These are phyloP conservation scores for Acipenser oxyrinchus DNA, from an alignment of 2,797 vertebrate genomes.

Conservation along the genomic window DNA sequence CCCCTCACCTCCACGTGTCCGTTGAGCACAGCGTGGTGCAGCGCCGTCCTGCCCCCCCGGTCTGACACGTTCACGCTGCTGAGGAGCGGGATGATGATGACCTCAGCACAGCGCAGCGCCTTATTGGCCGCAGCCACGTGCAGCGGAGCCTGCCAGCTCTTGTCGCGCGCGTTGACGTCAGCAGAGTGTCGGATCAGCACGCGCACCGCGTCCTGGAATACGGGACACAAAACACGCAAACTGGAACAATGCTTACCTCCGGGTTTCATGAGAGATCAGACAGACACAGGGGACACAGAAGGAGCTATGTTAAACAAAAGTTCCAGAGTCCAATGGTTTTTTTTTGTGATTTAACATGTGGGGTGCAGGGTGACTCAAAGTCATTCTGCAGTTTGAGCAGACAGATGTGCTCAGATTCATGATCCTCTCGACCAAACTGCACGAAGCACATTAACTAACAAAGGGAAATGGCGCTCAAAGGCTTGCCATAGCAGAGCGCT, in stretches of 20 bases:
- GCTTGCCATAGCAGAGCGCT: conserved; percentile 19
- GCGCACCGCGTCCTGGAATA: conserved; percentile 76
- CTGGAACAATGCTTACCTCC: too few relatives aligned
- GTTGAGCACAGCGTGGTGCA: conserved; percentile 90
- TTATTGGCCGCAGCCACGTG: conserved; percentile 89
- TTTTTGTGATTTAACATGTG: too few relatives aligned
- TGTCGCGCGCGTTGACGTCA: conserved; percentile 90
- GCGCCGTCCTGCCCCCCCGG: conserved; percentile 81
- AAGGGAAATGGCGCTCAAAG: neutral
- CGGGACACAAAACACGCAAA: too few relatives aligned
- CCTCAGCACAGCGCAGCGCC: conserved; percentile 81
- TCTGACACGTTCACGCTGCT: conserved; percentile 93
- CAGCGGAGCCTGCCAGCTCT: conserved; percentile 96
- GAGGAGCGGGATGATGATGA: conserved; percentile 80
- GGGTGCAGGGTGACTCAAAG: too few relatives aligned
- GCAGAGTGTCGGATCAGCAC: conserved; percentile 90
- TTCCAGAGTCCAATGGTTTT: too few relatives aligned
- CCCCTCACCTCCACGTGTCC: conserved; percentile 78
- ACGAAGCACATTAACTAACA: too few relatives aligned
- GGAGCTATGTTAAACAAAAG: too few relatives aligned
- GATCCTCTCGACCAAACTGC: too few relatives aligned
- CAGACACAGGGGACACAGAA: too few relatives aligned
- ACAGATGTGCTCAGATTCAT: too few relatives aligned
- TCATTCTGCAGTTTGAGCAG: too few relatives aligned
- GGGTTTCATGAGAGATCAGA: too few relatives aligned